Base-by-base conservation (phyloP, 2,888 invertebrate species). In the Lasius fuliginosus region DNA sequence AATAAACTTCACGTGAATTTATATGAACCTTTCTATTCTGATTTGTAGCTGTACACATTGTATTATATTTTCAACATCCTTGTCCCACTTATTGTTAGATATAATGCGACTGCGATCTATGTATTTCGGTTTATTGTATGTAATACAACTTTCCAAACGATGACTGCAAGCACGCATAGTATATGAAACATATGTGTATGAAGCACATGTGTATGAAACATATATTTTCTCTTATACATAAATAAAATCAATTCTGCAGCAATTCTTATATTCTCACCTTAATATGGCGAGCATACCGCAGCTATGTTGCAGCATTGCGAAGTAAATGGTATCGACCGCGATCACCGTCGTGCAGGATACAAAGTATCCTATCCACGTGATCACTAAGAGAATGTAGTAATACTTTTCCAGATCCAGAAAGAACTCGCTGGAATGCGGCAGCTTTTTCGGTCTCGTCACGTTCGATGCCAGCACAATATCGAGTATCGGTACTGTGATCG, bases 1-100 rank as follows among this genome's bases (percentile, higher is more conserved):
- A 33, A 27, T 64, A 36, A 3, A 27, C 2, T 18, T 76, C 5
- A 40, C 3, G 8, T 23, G 18, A 5, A 58, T 73, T 71, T 62
- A 53, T 40, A 82, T 30, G 0, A 65, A 82, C 82, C 64, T 75
- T 15, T 64, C 76, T 64, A 40, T 64, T 64, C 76, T 82, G 40
- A 75, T 8, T 42, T 82, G 75, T 3, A 82, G 53, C 5, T 65
- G 75, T 46, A 82, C 23, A 33, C 75, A 76, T 65, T 76, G 46
- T 9, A n/a, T 3, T 8, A 76, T 11, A 11, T 75, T 49, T 4
- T 49, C 8, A 65, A 53, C 5, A 12, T 56, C 4, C 1, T 23
- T 40, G 1, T 64, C 23, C 18, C 8, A 1, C 36, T n/a, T 18
- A 42, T 42, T 42, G 12, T 42, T 46, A 53, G 8, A 56, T 53